phyloP scores from a whole-genome alignment of 1,140 invertebrate species.

The Globodera rostochiensis region DNA sequence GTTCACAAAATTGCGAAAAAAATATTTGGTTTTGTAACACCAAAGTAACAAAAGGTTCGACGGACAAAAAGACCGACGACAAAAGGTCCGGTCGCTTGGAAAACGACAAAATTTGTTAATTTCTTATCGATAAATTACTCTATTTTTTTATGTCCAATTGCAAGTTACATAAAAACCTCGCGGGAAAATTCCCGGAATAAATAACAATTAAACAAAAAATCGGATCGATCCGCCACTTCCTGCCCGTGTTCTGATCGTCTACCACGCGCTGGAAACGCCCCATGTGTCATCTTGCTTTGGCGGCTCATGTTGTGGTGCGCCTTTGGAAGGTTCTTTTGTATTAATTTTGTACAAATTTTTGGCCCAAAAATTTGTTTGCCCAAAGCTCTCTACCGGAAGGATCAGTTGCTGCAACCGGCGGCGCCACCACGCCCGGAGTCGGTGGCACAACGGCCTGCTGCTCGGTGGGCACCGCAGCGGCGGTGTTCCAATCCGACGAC shows the following conservation, averaged over 20 bases:
- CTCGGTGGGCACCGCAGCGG: constrained; percentile 23
- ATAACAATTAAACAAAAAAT: too few relatives aligned
- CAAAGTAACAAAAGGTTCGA: too few relatives aligned
- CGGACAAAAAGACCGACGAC: too few relatives aligned
- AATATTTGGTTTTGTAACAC: too few relatives aligned
- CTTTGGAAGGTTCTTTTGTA: not conserved
- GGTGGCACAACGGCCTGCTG: not conserved
- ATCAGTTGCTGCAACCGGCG: not conserved
- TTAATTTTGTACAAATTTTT: not conserved
- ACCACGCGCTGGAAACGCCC: not conserved
- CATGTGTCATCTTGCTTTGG: not conserved
- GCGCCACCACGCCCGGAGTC: not conserved
- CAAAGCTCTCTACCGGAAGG: not conserved
- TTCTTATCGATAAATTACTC: too few relatives aligned
- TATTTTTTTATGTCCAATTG: too few relatives aligned
- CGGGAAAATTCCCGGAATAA: too few relatives aligned
- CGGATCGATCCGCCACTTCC: not conserved
- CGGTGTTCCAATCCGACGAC: constrained; percentile 47
- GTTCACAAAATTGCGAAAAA: too few relatives aligned
- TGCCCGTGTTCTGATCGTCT: not conserved
- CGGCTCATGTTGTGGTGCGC: not conserved
- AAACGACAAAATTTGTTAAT: too few relatives aligned
- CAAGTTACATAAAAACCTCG: too few relatives aligned
- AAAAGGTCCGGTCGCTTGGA: too few relatives aligned
- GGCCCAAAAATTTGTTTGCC: not conserved